phyloP scores from a whole-genome alignment of 2,797 vertebrate species.

The Propithecus deckenii region DNA sequence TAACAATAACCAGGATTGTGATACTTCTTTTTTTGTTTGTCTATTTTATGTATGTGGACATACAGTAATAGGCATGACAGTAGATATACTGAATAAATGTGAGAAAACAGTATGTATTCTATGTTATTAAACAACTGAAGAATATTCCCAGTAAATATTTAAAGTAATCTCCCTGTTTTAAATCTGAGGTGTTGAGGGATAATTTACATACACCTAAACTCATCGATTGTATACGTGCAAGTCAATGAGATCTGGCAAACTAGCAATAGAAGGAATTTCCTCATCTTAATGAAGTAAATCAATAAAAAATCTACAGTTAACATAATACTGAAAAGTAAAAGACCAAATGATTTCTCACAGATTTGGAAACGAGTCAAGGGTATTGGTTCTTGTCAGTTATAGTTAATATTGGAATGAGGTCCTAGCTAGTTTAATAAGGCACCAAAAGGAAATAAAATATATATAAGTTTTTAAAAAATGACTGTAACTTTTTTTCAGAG shows the following conservation, averaged over 20 bases:
- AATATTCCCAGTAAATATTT: background rate
- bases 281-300: conserved; percentile 23
- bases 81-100: background rate
- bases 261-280: background rate
- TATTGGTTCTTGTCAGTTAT: background rate
- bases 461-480: background rate
- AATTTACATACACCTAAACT: background rate
- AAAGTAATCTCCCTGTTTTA: background rate
- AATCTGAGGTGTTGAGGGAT: background rate
- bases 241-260: background rate
- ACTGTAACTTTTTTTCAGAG: background rate
- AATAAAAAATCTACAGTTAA: background rate
- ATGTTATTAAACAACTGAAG: background rate
- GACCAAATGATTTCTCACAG: background rate
- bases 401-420: background rate
- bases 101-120: background rate
- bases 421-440: background rate
- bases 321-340: background rate
- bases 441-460: conserved; percentile 1
- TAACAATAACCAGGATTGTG: background rate
- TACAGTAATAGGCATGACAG: background rate
- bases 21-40: background rate
- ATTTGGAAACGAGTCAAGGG: background rate
- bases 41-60: background rate
- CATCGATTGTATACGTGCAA: background rate